A percentile compares a stretch with the other conserved stretches of the same genome.
Evolutionary conservation across 2,113 vertebrate species (phyloP).

Genomic region (Antechinus stuartii): DNA sequence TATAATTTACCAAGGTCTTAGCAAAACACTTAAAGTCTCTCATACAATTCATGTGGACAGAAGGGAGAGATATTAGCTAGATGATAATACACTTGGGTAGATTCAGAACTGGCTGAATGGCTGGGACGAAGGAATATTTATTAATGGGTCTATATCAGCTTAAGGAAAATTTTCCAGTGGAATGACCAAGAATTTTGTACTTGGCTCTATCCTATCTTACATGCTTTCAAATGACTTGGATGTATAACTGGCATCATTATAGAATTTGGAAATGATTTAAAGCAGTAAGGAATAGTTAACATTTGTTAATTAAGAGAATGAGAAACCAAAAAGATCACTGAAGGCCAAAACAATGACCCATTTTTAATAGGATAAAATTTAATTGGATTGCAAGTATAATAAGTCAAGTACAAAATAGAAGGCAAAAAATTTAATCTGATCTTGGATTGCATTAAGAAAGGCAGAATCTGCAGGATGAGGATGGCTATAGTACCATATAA

Average conservation of each 20-base stretch:
- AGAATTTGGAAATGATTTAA: neutral
- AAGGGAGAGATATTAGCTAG: neutral
- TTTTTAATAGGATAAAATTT: neutral
- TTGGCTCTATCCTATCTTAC: neutral
- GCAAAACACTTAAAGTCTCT: neutral
- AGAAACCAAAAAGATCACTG: neutral
- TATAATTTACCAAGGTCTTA: neutral
- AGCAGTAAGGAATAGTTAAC: neutral
- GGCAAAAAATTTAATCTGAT: neutral
- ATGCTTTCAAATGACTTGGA: neutral
- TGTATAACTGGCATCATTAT: neutral
- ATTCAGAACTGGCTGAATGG: neutral
- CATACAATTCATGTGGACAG: neutral
- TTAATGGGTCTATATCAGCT: neutral
- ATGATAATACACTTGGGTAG: neutral
- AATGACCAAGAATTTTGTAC: neutral
- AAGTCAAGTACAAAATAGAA: neutral
- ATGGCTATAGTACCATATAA: neutral
- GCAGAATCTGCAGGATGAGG: neutral
- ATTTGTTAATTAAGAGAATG: neutral
- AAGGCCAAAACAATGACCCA: neutral
- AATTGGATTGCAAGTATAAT: neutral
- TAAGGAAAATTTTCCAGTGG: neutral
- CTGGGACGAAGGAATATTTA: neutral
- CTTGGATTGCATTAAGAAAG: neutral